phyloP scores from a whole-genome alignment of 2,888 invertebrate species.

The Apotomis capreana region DNA sequence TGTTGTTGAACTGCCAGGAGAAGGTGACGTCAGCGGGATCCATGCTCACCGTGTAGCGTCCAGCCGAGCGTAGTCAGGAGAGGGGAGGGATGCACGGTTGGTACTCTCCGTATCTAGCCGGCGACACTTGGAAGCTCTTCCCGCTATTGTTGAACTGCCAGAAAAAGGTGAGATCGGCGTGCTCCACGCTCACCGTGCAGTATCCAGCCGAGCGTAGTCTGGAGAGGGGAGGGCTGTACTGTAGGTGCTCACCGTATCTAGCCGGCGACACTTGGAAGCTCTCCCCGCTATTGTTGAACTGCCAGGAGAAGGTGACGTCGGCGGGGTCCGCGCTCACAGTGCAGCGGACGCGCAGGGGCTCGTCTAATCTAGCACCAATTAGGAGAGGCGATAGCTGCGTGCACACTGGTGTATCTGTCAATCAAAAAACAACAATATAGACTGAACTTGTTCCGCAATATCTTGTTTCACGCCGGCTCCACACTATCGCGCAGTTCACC shows the following conservation, averaged over 20 bases:
- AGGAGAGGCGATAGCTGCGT: conserved; percentile 87
- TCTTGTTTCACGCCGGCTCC: not conserved
- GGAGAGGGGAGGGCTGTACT: no score
- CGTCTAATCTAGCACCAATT: conserved; percentile 92
- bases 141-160: no score
- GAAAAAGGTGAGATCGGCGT: no score
- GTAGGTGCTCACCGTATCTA: conserved; percentile 67
- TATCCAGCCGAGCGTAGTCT: not conserved
- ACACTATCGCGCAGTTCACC: not conserved
- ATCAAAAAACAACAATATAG: conserved; percentile 45
- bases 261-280: conserved; percentile 91
- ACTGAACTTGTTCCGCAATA: no score
- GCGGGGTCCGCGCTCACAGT: conserved; percentile 93
- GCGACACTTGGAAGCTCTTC: not conserved
- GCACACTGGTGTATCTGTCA: conserved; percentile 91
- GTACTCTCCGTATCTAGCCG: conserved; percentile 84
- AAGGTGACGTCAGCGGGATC: conserved; percentile 93
- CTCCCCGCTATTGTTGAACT: conserved; percentile 95
- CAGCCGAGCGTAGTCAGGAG: no score
- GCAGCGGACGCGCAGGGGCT: conserved; percentile 90
- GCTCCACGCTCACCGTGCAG: no score
- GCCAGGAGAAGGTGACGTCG: conserved; percentile 93
- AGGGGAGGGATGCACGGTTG: no score
- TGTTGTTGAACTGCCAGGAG: conserved; percentile 95
- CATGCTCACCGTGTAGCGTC: conserved; percentile 92